A percentile compares a stretch with the other conserved stretches of the same genome.
These are phyloP conservation scores for Heterodera schachtii DNA, from an alignment of 1,140 invertebrate genomes.

Conservation along the genomic window DNA sequence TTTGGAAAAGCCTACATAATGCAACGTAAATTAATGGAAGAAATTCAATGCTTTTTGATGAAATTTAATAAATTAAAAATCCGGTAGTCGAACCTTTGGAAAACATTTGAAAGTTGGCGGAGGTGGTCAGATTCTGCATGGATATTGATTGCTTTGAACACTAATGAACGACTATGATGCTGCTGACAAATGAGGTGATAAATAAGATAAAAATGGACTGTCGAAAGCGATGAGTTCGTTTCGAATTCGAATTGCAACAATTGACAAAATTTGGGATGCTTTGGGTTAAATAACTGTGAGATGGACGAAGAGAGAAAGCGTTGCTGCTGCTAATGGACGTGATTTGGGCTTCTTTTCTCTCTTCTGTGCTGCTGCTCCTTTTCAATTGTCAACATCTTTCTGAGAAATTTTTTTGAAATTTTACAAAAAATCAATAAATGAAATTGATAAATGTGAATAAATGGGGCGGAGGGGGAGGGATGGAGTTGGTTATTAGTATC, in stretches of 20 bases:
- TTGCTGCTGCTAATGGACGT: neutral
- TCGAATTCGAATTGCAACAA: neutral
- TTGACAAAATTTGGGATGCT: neutral
- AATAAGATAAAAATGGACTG: neutral
- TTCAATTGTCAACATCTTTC: neutral
- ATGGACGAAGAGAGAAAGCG: neutral
- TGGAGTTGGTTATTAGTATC: neutral
- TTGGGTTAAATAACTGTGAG: neutral
- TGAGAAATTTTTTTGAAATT: slow-evolving; percentile 9
- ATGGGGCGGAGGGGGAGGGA: neutral
- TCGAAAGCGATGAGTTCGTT: neutral
- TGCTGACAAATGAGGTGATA: neutral
- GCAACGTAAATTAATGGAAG: no score
- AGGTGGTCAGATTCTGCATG: slow-evolving; percentile 27
- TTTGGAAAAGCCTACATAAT: no score
- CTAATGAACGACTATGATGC: neutral
- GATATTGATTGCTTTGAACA: slow-evolving; percentile 3
- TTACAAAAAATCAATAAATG: neutral
- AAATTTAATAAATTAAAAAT: neutral
- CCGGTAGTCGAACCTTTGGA: slow-evolving; percentile 10
- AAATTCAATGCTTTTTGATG: slow-evolving; percentile 2
- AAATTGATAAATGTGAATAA: neutral
- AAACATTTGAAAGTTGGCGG: slow-evolving; percentile 25
- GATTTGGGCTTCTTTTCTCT: neutral
- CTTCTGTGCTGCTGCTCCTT: neutral